phyloP scores from a whole-genome alignment of 2,888 invertebrate genomes.

The Argyra leucocephala region DNA sequence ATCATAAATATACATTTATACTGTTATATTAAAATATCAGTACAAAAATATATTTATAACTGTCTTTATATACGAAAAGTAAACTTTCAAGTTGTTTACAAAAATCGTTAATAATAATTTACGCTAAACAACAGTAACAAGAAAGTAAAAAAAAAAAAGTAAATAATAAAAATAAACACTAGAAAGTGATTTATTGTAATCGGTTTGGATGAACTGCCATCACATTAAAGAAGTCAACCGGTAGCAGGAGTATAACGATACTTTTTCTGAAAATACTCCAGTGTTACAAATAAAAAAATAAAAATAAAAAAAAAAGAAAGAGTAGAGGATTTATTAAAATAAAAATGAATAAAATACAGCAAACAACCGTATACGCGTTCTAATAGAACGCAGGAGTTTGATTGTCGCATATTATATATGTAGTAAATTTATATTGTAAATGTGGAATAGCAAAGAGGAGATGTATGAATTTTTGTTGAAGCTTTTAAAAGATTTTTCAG shows the following conservation, averaged over 20 bases:
- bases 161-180: too few relatives aligned
- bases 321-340: too few relatives aligned
- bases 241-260: neutral
- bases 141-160: too few relatives aligned
- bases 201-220: neutral
- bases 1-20: too few relatives aligned
- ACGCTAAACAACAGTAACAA: neutral
- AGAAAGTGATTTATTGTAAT: conserved; percentile 19
- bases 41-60: neutral
- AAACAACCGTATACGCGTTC: too few relatives aligned
- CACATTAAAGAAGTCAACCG: neutral
- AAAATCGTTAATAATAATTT: conserved; percentile 20
- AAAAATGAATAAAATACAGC: too few relatives aligned
- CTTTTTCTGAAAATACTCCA: too few relatives aligned
- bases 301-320: too few relatives aligned
- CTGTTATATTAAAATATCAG: neutral
- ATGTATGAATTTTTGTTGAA: neutral
- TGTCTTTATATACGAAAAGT: neutral
- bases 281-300: neutral
- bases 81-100: conserved; percentile 14
- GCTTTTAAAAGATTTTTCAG: neutral
- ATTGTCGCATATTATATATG: too few relatives aligned
- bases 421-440: too few relatives aligned
- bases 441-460: too few relatives aligned
- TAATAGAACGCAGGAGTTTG: too few relatives aligned